These are phyloP conservation scores for Entomyzon cyanotis DNA, from an alignment of 2,113 vertebrate species.

Conservation along the genomic window DNA sequence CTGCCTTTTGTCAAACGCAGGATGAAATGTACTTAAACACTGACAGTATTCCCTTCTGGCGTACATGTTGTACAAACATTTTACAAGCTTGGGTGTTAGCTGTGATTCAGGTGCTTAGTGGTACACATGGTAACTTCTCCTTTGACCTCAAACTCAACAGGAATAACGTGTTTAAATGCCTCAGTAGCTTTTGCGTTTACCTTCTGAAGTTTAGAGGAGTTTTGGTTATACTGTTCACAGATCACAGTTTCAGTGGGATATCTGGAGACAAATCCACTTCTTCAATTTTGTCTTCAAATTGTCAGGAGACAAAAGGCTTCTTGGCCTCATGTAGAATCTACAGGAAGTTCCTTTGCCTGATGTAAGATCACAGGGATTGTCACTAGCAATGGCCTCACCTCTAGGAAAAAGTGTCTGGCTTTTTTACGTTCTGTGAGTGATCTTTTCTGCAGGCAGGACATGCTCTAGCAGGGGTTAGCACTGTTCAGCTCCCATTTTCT, in stretches of 20 bases:
- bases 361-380: accelerated
- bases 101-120: background rate
- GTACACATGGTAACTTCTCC: background rate
- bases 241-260: accelerated
- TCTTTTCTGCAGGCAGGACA: background rate
- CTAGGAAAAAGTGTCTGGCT: accelerated
- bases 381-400: no score
- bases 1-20: background rate
- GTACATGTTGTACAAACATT: accelerated
- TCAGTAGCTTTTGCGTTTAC: background rate
- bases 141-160: background rate
- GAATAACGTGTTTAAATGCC: background rate
- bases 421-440: accelerated
- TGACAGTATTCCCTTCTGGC: background rate
- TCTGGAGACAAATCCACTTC: background rate
- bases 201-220: background rate
- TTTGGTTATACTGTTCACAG: background rate
- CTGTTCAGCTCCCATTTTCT: background rate
- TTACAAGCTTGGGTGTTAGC: background rate
- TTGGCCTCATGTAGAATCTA: background rate
- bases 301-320: background rate
- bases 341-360: background rate
- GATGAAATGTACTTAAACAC: background rate
- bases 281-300: background rate
- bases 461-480: background rate